These are phyloP conservation scores for Puntigrus tetrazona DNA, from an alignment of 2,113 vertebrate genomes.

Conservation along the genomic window DNA sequence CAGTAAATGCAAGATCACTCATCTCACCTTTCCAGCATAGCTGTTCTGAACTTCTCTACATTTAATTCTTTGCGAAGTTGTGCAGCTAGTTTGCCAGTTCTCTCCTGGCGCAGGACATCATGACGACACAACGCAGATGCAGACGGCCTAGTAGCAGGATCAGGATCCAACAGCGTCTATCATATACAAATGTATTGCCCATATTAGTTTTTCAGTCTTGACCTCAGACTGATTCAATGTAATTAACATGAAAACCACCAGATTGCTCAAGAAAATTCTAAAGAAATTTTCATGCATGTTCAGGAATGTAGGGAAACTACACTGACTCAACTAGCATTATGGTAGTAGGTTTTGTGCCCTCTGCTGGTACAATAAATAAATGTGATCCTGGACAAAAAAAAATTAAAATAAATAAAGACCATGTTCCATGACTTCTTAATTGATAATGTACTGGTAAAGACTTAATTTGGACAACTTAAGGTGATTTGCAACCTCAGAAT, in stretches of 20 bases:
- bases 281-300: neutral
- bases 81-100: conserved; percentile 75
- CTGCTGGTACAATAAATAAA: neutral
- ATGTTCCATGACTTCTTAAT: too few species aligned
- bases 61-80: conserved; percentile 86
- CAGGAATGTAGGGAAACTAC: neutral
- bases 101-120: conserved; percentile 75
- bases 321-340: neutral
- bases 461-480: too few species aligned
- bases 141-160: conserved; percentile 82
- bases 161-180: conserved; percentile 75
- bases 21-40: conserved; percentile 88
- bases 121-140: conserved; percentile 84
- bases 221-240: neutral
- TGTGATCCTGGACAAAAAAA: neutral
- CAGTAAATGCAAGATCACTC: neutral
- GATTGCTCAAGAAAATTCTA: neutral
- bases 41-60: conserved; percentile 88
- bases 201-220: neutral
- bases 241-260: neutral
- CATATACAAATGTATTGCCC: neutral
- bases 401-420: too few species aligned
- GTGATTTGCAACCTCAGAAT: too few species aligned
- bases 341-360: neutral
- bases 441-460: too few species aligned